Conservation (phyloP, 2,113 vertebrate species). For the Ceuthmochares aereus region DNA sequence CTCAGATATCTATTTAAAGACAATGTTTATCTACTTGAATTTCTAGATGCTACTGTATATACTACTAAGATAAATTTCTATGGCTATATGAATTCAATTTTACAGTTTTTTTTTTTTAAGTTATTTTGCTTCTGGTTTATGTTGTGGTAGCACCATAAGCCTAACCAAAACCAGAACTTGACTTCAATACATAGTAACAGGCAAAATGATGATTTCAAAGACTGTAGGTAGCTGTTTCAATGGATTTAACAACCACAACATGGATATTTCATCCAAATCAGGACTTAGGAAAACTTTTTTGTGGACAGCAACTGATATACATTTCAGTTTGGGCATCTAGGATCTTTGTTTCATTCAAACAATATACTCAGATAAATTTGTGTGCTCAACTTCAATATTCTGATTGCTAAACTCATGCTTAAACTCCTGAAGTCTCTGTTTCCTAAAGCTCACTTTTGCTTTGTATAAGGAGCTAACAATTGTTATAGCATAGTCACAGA, state of each 20-base stretch:
- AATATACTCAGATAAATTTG: neutral
- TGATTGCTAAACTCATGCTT: neutral
- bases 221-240: neutral
- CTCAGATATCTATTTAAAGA: neutral
- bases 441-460: neutral
- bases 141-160: neutral
- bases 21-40: neutral
- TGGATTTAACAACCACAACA: neutral
- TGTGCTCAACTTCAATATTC: neutral
- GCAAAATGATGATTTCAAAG: neutral
- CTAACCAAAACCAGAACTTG: neutral
- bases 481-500: neutral
- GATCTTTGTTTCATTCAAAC: neutral
- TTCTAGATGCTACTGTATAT: neutral
- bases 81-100: neutral
- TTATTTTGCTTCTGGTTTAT: neutral
- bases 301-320: neutral
- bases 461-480: neutral
- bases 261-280: neutral
- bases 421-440: rapidly evolving
- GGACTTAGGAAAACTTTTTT: neutral
- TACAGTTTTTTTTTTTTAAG: neutral
- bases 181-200: neutral
- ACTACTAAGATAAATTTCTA: neutral
- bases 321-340: neutral